These are phyloP conservation scores for Microhierax caerulescens DNA, from an alignment of 2,797 vertebrate genomes.

Conservation along the genomic window DNA sequence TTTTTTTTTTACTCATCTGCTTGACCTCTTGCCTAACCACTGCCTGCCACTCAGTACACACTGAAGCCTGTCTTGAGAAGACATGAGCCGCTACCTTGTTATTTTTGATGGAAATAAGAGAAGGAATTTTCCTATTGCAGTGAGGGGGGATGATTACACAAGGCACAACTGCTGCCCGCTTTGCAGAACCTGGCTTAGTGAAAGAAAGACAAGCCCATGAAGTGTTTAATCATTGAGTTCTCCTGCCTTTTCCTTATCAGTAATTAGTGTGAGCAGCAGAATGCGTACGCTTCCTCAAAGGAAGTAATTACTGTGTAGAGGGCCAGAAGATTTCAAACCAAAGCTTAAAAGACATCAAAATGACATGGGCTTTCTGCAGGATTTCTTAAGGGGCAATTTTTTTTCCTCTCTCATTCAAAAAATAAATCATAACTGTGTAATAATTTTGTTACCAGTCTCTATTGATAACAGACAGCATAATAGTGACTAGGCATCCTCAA, in stretches of 20 bases:
- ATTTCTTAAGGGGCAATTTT: neutral
- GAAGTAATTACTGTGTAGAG: neutral
- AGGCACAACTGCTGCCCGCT: neutral
- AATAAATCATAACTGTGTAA: constrained; percentile 62
- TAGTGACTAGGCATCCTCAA: neutral
- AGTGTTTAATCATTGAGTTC: neutral
- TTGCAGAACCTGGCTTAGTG: neutral
- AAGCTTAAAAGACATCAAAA: neutral
- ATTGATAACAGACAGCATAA: neutral
- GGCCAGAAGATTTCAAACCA: constrained; percentile 14
- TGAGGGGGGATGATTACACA: neutral
- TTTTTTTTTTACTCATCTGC: neutral
- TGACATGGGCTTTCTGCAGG: neutral
- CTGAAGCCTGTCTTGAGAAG: neutral
- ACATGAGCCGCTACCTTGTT: neutral
- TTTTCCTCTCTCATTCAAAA: neutral
- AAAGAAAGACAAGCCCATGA: neutral
- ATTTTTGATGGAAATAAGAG: neutral
- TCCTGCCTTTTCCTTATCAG: constrained; percentile 16
- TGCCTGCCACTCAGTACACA: rapidly evolving
- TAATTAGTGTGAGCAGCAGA: constrained; percentile 25
- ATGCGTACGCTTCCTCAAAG: neutral
- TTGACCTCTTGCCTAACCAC: neutral
- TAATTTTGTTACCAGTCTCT: constrained; percentile 77
- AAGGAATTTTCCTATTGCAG: neutral